A percentile compares a stretch with the other conserved stretches of the same genome.
These are phyloP conservation scores for Drosophila fuyamai DNA, from an alignment of 1,140 invertebrate species.

Conservation along the genomic window DNA sequence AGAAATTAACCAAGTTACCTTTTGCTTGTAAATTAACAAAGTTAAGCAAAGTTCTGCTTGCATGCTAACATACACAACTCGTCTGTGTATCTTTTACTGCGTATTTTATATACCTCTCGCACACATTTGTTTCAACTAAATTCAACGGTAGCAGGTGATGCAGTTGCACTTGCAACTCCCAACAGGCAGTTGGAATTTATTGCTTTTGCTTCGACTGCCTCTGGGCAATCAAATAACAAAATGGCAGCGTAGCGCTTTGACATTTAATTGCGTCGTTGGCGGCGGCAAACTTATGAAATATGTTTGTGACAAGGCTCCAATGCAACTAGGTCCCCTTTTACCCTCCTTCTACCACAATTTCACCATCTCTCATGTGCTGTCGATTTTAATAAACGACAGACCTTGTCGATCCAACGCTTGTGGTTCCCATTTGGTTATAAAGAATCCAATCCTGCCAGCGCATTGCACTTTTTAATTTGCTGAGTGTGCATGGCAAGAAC, in stretches of 20 bases:
- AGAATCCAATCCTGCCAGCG: conserved; percentile 5
- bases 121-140: conserved; percentile 35
- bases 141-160: conserved; percentile 30
- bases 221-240: conserved; percentile 57
- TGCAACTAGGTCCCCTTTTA: neutral
- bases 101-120: conserved; percentile 5
- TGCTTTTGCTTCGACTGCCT: conserved; percentile 46
- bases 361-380: conserved; percentile 9
- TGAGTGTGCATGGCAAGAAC: conserved; percentile 19
- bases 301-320: conserved; percentile 41
- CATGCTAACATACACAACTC: conserved; percentile 3
- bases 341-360: neutral
- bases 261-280: conserved; percentile 52
- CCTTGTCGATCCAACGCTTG: conserved; percentile 15
- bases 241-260: conserved; percentile 54
- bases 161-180: conserved; percentile 33
- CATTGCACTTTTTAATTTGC: conserved; percentile 35
- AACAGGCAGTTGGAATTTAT: conserved; percentile 45
- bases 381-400: conserved; percentile 55
- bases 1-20: too few species aligned
- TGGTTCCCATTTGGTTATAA: conserved; percentile 8
- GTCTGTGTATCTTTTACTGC: conserved; percentile 4
- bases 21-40: conserved; percentile 42
- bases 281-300: conserved; percentile 55
- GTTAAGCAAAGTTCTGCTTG: conserved; percentile 4